Evolutionary conservation across 2,113 vertebrate species (phyloP).

Genomic region (Rhynchomys soricoides): DNA sequence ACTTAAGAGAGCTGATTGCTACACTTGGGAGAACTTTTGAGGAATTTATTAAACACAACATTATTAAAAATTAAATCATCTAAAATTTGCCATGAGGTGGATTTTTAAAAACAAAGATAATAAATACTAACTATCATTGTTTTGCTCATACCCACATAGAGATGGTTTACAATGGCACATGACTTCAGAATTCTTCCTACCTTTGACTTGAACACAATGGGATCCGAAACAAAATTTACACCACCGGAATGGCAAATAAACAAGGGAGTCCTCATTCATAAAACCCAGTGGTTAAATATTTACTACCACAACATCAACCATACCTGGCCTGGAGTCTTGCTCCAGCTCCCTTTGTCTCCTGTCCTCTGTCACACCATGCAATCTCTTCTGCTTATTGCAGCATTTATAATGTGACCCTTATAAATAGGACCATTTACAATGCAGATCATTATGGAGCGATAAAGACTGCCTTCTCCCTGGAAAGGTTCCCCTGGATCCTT

Average conservation of each 20-base stretch:
- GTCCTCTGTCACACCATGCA: not conserved
- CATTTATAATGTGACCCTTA: not conserved
- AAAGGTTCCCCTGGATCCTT: not conserved
- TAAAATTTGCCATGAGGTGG: not conserved
- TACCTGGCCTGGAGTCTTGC: not conserved
- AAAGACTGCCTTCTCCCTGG: not conserved
- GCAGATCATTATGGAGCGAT: too few relatives aligned
- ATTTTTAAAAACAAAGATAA: not conserved
- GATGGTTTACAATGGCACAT: not conserved
- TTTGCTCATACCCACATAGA: not conserved
- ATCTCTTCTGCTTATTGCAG: not conserved
- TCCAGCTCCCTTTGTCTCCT: not conserved
- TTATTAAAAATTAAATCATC: constrained; percentile 26
- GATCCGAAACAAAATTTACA: constrained; percentile 3
- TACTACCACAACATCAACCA: not conserved
- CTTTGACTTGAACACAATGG: constrained; percentile 11
- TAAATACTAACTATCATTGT: not conserved
- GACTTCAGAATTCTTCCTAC: not conserved
- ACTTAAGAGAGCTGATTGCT: not conserved
- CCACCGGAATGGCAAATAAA: constrained; percentile 46
- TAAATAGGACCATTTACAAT: not conserved
- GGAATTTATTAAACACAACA: not conserved
- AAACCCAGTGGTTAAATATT: constrained; percentile 21
- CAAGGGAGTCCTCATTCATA: not conserved
- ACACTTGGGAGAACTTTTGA: constrained; percentile 17